phyloP scores from a whole-genome alignment of 2,888 invertebrate species.

The Cheilosia vernalis region DNA sequence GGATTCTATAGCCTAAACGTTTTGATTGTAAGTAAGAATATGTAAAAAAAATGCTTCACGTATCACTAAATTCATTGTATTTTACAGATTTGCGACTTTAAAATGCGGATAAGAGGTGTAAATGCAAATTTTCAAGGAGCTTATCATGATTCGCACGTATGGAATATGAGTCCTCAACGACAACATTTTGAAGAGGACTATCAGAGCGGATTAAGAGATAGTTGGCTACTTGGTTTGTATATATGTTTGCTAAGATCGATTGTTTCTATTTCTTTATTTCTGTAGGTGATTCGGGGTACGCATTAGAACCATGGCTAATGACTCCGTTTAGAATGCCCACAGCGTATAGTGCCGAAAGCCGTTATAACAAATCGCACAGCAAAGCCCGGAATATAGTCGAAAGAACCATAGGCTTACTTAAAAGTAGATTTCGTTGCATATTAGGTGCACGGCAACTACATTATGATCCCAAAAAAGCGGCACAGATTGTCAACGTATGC shows the following conservation, averaged over 20 bases:
- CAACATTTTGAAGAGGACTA: neutral
- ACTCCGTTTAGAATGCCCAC: neutral
- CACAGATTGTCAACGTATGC: no score
- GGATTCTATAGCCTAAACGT: neutral
- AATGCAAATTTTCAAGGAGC: constrained; percentile 2
- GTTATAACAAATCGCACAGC: neutral
- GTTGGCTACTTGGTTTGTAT: neutral
- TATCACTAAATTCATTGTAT: neutral
- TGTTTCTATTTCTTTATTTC: neutral
- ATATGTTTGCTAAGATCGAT: neutral
- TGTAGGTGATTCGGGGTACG: neutral
- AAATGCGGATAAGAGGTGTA: constrained; percentile 6
- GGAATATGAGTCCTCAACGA: neutral
- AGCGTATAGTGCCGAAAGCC: neutral
- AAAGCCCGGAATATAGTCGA: neutral
- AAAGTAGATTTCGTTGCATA: neutral
- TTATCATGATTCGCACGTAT: neutral
- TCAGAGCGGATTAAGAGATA: neutral
- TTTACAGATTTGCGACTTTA: constrained; percentile 3
- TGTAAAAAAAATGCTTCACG: neutral
- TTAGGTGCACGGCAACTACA: neutral
- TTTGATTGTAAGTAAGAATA: constrained; percentile 7
- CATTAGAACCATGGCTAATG: constrained; percentile 1
- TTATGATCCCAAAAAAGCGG: constrained; percentile 1
- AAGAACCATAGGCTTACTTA: neutral